Evolutionary conservation across 1,140 invertebrate species (phyloP).

Genomic region (Halesus radiatus): DNA sequence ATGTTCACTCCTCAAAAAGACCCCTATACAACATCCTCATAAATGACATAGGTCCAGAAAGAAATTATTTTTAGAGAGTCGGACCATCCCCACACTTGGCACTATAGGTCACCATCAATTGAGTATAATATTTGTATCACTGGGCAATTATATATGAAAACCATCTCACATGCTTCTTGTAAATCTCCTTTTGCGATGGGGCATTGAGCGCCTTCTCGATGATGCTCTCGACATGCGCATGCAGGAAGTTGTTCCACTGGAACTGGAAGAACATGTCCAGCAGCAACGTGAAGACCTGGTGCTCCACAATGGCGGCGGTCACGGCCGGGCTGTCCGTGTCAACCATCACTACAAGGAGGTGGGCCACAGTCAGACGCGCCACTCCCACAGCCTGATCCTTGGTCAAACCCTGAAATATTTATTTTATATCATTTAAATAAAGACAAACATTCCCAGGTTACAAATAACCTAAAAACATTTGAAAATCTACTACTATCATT

Average conservation of each 20-base stretch:
- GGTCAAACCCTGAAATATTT: background rate
- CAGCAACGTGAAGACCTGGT: slow-evolving; percentile 69
- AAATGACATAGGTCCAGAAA: no score
- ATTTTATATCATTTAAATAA: no score
- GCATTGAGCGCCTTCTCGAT: slow-evolving; percentile 76
- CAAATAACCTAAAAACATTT: no score
- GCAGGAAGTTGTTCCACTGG: slow-evolving; percentile 91
- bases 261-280: slow-evolving; percentile 89
- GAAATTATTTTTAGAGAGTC: no score
- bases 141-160: background rate
- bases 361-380: slow-evolving; percentile 81
- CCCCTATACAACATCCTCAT: no score
- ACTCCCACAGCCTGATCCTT: slow-evolving; percentile 71
- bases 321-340: slow-evolving; percentile 76
- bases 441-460: no score
- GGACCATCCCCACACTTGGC: no score
- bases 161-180: slow-evolving; percentile 62
- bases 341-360: slow-evolving; percentile 79
- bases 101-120: no score
- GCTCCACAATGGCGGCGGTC: slow-evolving; percentile 63
- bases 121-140: no score
- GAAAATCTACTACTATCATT: no score
- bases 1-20: no score
- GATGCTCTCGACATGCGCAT: slow-evolving; percentile 85
- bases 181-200: slow-evolving; percentile 58